Evolutionary conservation across 2,888 invertebrate species (phyloP), one percentile per base, ranked within the genome.

Genomic region (Crossocerus cetratus): DNA sequence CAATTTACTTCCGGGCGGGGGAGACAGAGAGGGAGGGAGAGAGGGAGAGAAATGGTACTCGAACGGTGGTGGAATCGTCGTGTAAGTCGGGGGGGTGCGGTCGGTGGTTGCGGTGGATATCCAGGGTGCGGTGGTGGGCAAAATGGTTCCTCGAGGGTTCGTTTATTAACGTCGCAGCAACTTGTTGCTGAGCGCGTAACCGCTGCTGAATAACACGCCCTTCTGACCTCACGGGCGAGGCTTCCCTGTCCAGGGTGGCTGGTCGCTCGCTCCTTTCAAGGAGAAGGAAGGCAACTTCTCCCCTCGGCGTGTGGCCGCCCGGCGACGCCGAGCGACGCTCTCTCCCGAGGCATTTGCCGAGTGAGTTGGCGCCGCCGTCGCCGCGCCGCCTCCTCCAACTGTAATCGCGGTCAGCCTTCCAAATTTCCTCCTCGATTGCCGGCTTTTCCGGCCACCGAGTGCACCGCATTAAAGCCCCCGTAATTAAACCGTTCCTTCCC

Each of bases 81-180:
- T 32, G 32, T 8, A 32, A 32, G 32, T 32, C 5, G 11, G 8
- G 8, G 32, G 32, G 32, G 56, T 4, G 49, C 22, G 45, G 69
- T 65, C 56, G 54, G 14, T 54, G 63, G 53, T 23, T 44, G 49
- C 2, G 20, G 13, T 43, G 69, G 73, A 79, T 75, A 74, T 75
- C 56, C 57, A 66, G 63, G 32, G 32, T 32, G 32, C 8, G 8
- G 32, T 53, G 43, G 70, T 57, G 61, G 69, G 64, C 64, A 70
- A 82, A 76, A 78, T 75, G 83, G 74, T 78, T 84, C 78, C 82
- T 86, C 80, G 83, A 84, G 82, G 84, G 84, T 86, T 87, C 87
- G 86, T 88, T 88, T 87, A 86, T 88, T 87, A 87, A 83, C 83
- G 85, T 82, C 76, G 76, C 86, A 80, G 88, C 88, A 88, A 88